Evolutionary conservation across 2,888 invertebrate genomes (phyloP).

Genomic region (Calameuta idolon): DNA sequence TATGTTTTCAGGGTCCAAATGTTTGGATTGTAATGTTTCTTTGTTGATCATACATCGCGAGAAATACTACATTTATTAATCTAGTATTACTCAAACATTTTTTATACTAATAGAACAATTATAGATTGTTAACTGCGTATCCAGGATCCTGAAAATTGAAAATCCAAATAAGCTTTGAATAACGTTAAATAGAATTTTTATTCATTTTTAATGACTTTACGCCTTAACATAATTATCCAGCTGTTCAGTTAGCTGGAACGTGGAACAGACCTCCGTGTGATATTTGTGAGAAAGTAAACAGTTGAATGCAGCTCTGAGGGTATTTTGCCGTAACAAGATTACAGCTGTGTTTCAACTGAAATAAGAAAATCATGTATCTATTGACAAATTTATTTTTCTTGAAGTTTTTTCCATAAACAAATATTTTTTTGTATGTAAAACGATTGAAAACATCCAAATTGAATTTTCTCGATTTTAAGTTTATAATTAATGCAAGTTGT

Average conservation of each 20-base stretch:
- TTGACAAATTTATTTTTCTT: background rate
- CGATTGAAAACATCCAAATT: background rate
- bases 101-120: background rate
- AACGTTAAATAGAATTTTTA: conserved; percentile 6
- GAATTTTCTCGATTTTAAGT: background rate
- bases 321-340: conserved; percentile 8
- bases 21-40: background rate
- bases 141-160: conserved; percentile 3
- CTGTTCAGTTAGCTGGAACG: conserved; percentile 20
- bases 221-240: conserved; percentile 24
- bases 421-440: background rate
- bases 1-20: conserved; percentile 8
- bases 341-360: conserved; percentile 7
- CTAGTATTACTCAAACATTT: background rate
- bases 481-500: background rate
- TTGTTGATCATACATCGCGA: background rate
- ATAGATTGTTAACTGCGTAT: background rate
- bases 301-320: conserved; percentile 6
- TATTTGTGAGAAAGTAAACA: conserved; percentile 25
- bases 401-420: background rate
- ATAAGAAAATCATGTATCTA: conserved; percentile 1
- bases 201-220: conserved; percentile 20
- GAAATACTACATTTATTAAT: background rate
- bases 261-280: conserved; percentile 31
- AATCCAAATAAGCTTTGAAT: background rate